Conservation (phyloP, 2,113 vertebrate species). For the Dasypus novemcinctus region DNA sequence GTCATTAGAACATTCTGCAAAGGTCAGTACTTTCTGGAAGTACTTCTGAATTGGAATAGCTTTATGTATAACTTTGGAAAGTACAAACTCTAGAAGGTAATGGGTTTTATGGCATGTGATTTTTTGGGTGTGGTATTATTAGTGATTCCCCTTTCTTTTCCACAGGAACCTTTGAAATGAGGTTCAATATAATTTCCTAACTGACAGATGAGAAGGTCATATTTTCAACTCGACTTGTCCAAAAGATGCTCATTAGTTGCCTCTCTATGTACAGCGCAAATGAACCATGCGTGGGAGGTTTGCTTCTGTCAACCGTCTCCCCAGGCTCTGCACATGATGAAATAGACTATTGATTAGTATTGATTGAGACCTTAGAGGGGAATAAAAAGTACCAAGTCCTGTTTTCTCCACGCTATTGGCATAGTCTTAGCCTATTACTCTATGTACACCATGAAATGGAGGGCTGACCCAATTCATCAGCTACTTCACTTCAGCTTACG, state of each 20-base stretch:
- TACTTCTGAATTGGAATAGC: background rate
- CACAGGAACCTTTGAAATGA: background rate
- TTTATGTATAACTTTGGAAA: conserved; percentile 34
- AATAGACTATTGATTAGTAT: background rate
- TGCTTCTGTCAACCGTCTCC: background rate
- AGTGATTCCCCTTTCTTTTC: background rate
- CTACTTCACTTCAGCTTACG: background rate
- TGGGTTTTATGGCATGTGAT: conserved; percentile 3
- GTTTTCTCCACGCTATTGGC: background rate
- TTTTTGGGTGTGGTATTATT: background rate
- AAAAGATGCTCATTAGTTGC: background rate
- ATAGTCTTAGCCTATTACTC: background rate
- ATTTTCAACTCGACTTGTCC: conserved; percentile 40
- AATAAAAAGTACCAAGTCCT: background rate
- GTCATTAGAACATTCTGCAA: background rate
- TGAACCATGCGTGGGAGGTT: background rate
- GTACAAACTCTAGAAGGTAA: background rate
- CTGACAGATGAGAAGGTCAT: background rate
- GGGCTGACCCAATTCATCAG: conserved; percentile 32
- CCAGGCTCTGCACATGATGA: background rate
- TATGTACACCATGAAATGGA: background rate
- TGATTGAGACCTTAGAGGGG: background rate
- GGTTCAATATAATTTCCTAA: conserved; percentile 29
- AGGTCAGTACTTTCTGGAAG: background rate
- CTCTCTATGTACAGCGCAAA: background rate